A percentile compares a stretch with the other conserved stretches of the same genome.
These are phyloP conservation scores for Catharus ustulatus DNA, from an alignment of 2,797 vertebrate genomes.

Conservation along the genomic window DNA sequence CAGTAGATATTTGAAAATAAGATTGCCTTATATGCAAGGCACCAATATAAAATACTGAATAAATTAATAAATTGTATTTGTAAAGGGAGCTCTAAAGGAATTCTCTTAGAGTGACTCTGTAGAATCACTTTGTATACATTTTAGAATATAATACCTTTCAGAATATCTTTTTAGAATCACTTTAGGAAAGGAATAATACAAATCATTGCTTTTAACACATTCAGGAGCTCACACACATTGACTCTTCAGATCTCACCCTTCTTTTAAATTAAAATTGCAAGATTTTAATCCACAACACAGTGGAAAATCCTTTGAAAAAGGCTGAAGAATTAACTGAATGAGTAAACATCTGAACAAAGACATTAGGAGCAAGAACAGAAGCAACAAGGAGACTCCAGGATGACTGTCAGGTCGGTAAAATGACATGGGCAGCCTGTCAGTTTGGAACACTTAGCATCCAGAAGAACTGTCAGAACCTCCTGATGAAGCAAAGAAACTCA, in stretches of 20 bases:
- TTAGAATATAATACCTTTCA: neutral
- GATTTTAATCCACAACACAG: neutral
- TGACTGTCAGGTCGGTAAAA: neutral
- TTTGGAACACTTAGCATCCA: neutral
- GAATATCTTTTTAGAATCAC: neutral
- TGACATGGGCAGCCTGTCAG: neutral
- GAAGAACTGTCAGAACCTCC: neutral
- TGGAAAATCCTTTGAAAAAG: neutral
- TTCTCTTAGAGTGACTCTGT: neutral
- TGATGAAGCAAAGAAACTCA: neutral
- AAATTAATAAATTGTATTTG: neutral
- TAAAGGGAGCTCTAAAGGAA: neutral
- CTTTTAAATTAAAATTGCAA: neutral
- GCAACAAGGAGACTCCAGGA: neutral
- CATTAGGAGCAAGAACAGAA: neutral
- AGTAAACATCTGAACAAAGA: neutral
- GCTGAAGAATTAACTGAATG: neutral
- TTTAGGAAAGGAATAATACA: neutral
- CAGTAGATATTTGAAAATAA: neutral
- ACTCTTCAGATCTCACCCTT: neutral
- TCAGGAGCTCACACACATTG: neutral
- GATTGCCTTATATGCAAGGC: neutral
- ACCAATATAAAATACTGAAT: neutral
- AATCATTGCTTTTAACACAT: neutral
- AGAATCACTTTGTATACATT: neutral